Conservation (phyloP, 1,140 invertebrate genomes). For the Gyrodactylus salaris region DNA sequence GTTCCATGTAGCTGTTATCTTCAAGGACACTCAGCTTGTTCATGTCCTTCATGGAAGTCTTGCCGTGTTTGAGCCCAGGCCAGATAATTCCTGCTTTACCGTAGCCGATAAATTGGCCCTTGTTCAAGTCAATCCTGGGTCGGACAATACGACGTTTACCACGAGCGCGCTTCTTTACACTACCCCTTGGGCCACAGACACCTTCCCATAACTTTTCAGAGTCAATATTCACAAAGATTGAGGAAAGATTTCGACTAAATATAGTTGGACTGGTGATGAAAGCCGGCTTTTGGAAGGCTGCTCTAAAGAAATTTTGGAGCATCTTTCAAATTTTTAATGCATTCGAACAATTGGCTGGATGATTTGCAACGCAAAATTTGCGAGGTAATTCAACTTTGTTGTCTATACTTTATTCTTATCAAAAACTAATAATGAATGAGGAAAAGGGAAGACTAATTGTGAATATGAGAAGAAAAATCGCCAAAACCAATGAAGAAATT, state of each 20-base stretch:
- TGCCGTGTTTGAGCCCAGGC: slow-evolving; percentile 41
- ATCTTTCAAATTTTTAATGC: no score
- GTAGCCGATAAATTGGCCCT: slow-evolving; percentile 49
- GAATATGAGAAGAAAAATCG: neutral
- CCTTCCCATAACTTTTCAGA: slow-evolving; percentile 57
- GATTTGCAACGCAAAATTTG: no score
- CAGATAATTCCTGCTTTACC: slow-evolving; percentile 50
- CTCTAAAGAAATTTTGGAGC: no score
- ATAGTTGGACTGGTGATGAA: no score
- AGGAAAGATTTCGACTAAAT: no score
- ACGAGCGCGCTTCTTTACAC: slow-evolving; percentile 62
- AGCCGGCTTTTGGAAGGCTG: no score
- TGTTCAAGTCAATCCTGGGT: slow-evolving; percentile 45
- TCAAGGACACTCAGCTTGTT: neutral
- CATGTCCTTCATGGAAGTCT: neutral
- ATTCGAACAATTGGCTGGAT: no score
- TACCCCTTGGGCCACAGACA: slow-evolving; percentile 66
- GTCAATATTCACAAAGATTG: neutral
- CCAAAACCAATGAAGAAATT: neutral
- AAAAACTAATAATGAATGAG: no score
- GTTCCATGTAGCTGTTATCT: neutral
- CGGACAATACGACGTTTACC: slow-evolving; percentile 39
- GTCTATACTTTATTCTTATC: no score
- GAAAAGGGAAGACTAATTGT: neutral
- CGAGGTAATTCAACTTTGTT: no score